A percentile compares a stretch with the other conserved stretches of the same genome.
Conservation (phyloP, 2,113 vertebrate genomes). For the Eulemur rufifrons region DNA sequence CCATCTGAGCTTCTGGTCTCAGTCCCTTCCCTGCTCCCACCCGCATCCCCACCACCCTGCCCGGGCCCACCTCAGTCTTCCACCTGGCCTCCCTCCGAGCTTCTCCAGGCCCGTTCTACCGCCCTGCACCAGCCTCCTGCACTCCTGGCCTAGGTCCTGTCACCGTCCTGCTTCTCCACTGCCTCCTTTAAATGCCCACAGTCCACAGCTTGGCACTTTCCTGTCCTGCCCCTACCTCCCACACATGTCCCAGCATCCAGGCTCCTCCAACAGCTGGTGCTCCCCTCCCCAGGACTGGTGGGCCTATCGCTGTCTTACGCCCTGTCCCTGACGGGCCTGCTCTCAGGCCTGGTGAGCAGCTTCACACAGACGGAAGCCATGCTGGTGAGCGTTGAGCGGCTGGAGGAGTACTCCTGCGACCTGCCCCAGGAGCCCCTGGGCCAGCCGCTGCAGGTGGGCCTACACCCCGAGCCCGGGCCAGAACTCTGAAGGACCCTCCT, state of each 20-base stretch:
- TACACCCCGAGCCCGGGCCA: not conserved
- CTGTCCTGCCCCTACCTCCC: not conserved
- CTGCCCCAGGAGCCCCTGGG: slow-evolving; percentile 89
- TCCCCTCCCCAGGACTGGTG: slow-evolving; percentile 88
- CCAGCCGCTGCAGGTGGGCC: slow-evolving; percentile 83
- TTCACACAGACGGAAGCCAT: slow-evolving; percentile 95
- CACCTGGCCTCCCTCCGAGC: not conserved
- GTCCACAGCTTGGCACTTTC: not conserved
- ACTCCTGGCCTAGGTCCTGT: not conserved
- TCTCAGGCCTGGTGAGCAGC: slow-evolving; percentile 93
- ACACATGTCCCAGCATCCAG: not conserved
- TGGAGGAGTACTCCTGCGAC: slow-evolving; percentile 92
- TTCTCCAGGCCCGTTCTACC: not conserved
- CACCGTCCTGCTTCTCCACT: not conserved
- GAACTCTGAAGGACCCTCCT: not conserved
- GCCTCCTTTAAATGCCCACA: not conserved
- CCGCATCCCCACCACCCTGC: not conserved
- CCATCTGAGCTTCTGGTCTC: not conserved
- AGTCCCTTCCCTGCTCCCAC: not conserved
- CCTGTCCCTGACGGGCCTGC: slow-evolving; percentile 92
- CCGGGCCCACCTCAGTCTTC: not conserved
- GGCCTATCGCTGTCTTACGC: slow-evolving; percentile 95
- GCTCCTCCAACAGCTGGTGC: not conserved
- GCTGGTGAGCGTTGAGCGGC: slow-evolving; percentile 96
- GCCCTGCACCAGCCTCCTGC: not conserved